phyloP scores from a whole-genome alignment of 2,888 invertebrate species.

The Augochlorella aurata region DNA sequence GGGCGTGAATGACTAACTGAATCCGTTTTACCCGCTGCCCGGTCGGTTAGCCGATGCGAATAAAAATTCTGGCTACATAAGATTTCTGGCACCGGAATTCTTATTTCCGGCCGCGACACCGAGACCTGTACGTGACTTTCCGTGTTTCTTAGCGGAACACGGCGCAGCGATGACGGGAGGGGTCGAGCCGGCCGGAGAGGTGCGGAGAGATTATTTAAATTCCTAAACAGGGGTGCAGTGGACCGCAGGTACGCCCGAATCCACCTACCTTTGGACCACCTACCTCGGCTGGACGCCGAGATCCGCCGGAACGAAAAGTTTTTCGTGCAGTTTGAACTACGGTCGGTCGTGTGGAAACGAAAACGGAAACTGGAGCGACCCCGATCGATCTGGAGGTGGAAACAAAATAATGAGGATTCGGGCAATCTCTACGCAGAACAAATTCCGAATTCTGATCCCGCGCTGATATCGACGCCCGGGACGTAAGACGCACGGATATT shows the following conservation, averaged over 20 bases:
- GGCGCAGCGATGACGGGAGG: too few relatives aligned
- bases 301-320: not conserved
- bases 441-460: constrained; percentile 32
- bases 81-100: constrained; percentile 59
- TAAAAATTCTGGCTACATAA: constrained; percentile 56
- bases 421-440: constrained; percentile 3
- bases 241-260: too few relatives aligned
- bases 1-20: not conserved
- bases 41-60: constrained; percentile 26
- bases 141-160: constrained; percentile 12
- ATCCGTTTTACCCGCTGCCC: constrained; percentile 17
- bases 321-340: not conserved
- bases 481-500: not conserved
- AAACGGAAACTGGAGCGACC: constrained; percentile 25
- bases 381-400: constrained; percentile 19
- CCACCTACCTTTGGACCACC: constrained; percentile 7
- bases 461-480: not conserved
- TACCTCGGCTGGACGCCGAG: not conserved
- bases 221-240: constrained; percentile 19
- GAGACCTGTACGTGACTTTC: constrained; percentile 36
- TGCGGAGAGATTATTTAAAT: constrained; percentile 55
- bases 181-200: not conserved
- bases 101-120: constrained; percentile 35
- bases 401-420: not conserved
- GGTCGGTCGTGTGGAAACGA: not conserved